Evolutionary conservation across 2,888 invertebrate genomes (phyloP).

Genomic region (Drosophila hamatofila): DNA sequence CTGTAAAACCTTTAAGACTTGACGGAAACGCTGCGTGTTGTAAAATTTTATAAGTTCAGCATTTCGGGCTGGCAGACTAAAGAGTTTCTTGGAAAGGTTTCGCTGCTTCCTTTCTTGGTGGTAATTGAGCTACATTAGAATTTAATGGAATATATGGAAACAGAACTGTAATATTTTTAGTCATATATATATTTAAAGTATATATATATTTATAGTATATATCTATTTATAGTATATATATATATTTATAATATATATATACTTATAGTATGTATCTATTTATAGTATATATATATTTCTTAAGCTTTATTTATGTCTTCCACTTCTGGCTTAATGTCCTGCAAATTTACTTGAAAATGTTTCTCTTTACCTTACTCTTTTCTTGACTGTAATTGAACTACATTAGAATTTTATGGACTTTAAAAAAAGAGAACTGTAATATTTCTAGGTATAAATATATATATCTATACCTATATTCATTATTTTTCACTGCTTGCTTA

Average conservation of each 20-base stretch:
- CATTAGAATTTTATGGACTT: slow-evolving; percentile 7
- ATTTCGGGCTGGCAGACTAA: slow-evolving; percentile 52
- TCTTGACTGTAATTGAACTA: slow-evolving; percentile 16
- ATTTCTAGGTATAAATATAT: neutral
- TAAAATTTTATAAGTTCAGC: slow-evolving; percentile 75
- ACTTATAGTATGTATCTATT: too few relatives aligned
- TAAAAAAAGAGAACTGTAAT: neutral
- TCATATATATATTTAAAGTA: too few relatives aligned
- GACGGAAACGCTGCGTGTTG: slow-evolving; percentile 70
- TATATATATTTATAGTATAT: neutral
- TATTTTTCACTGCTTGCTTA: too few relatives aligned
- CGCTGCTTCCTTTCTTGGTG: neutral
- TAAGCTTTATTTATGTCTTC: slow-evolving; percentile 7
- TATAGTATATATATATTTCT: neutral
- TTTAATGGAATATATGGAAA: slow-evolving; percentile 1
- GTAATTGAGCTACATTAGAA: slow-evolving; percentile 18
- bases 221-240: too few relatives aligned
- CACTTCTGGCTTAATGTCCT: too few relatives aligned
- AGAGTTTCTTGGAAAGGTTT: slow-evolving; percentile 18
- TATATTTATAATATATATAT: neutral
- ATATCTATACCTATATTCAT: slow-evolving; percentile 3
- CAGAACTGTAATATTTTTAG: neutral
- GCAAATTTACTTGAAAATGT: too few relatives aligned
- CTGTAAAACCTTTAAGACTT: slow-evolving; percentile 76
- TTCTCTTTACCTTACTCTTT: neutral